These are phyloP conservation scores for Eupithecia subfuscata DNA, from an alignment of 2,888 invertebrate genomes.

Conservation along the genomic window DNA sequence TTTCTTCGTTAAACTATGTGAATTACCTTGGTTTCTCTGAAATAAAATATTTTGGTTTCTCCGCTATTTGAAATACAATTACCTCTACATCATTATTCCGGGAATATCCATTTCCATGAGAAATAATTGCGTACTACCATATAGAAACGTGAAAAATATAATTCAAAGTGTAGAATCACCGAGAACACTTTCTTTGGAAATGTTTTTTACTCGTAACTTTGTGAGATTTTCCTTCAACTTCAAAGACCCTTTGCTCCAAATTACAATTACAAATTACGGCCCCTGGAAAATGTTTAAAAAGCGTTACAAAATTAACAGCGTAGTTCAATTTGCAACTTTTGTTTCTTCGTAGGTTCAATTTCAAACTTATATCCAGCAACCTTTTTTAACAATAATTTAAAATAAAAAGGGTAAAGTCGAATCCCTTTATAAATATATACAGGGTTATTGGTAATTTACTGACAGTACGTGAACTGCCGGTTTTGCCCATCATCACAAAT, in stretches of 20 bases:
- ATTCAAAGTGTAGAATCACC: conserved; percentile 28
- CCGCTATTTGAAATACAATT: neutral
- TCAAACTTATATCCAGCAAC: conserved; percentile 20
- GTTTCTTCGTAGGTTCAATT: conserved; percentile 31
- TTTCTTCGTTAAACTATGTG: too few relatives aligned
- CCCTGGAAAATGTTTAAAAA: conserved; percentile 46
- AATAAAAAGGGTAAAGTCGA: neutral
- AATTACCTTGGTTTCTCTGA: too few relatives aligned
- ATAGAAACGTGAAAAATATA: neutral
- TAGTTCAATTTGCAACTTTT: conserved; percentile 45
- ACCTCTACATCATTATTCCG: neutral
- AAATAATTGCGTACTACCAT: conserved; percentile 1
- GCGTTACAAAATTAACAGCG: conserved; percentile 46
- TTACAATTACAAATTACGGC: conserved; percentile 49
- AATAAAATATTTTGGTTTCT: neutral
- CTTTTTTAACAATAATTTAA: conserved; percentile 9
- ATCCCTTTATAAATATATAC: neutral
- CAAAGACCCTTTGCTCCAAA: conserved; percentile 49
- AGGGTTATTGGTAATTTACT: too few relatives aligned
- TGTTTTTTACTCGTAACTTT: conserved; percentile 46
- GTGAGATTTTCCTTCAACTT: conserved; percentile 47
- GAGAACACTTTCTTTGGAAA: conserved; percentile 42
- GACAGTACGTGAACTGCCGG: too few relatives aligned
- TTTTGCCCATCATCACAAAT: too few relatives aligned
- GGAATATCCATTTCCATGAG: neutral